phyloP scores from a whole-genome alignment of 2,888 invertebrate genomes.

The Andricus curvator region DNA sequence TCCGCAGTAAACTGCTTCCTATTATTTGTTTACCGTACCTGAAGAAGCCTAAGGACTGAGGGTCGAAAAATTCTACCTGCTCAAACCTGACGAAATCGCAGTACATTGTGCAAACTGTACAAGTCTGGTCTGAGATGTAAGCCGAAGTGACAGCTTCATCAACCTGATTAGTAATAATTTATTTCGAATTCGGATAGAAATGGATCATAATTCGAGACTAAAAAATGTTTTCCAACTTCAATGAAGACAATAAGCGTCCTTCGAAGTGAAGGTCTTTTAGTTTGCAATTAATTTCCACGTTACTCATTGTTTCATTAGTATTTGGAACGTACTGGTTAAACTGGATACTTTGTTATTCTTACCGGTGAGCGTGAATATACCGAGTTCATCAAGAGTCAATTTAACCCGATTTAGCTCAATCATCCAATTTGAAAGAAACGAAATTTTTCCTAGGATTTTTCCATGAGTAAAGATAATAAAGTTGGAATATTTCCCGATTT shows the following conservation, averaged over 20 bases:
- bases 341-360: neutral
- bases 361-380: neutral
- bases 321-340: slow-evolving; percentile 9
- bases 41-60: neutral
- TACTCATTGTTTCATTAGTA: slow-evolving; percentile 19
- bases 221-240: neutral
- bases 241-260: slow-evolving; percentile 14
- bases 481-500: neutral
- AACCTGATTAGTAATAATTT: neutral
- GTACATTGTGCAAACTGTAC: neutral
- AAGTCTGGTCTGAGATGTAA: neutral
- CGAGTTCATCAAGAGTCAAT: slow-evolving; percentile 25
- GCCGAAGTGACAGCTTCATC: neutral
- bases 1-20: neutral
- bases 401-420: slow-evolving; percentile 10
- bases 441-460: neutral
- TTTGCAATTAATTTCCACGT: slow-evolving; percentile 24
- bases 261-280: slow-evolving; percentile 11
- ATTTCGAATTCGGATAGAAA: neutral
- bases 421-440: neutral
- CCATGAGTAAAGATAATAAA: neutral
- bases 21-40: neutral
- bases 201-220: neutral
- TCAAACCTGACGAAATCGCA: neutral
- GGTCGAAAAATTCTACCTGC: neutral